Percentiles rank a stretch among this genome's conserved stretches.
phyloP scores from a whole-genome alignment of 2,888 invertebrate genomes.

The Rhaphigaster nebulosa region DNA sequence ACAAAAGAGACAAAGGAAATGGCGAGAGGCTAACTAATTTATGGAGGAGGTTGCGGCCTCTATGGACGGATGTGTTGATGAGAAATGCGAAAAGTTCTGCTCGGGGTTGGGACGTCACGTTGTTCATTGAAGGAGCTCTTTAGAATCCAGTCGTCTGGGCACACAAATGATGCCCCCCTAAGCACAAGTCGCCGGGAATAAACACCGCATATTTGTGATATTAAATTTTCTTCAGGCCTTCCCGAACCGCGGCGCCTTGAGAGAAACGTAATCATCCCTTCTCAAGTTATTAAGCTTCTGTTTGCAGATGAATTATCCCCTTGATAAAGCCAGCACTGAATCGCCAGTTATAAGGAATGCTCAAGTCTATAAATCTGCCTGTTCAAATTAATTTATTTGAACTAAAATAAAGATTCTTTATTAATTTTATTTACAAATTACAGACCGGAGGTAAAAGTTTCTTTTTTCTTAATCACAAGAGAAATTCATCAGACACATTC shows the following conservation, averaged over 20 bases:
- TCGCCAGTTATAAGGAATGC: neutral
- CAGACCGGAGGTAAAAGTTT: too few relatives aligned
- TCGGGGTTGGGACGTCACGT: neutral
- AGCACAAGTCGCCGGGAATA: neutral
- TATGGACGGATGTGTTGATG: neutral
- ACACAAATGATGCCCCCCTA: neutral
- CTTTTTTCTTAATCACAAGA: too few relatives aligned
- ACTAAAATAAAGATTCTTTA: neutral
- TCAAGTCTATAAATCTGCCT: neutral
- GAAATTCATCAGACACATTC: too few relatives aligned
- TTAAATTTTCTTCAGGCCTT: neutral
- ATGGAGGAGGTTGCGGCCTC: neutral
- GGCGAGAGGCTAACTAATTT: neutral
- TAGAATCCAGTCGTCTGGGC: neutral
- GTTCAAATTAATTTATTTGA: neutral
- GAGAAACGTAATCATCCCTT: neutral
- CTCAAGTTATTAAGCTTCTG: neutral
- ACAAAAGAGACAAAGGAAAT: neutral
- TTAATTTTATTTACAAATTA: too few relatives aligned
- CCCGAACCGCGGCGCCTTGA: neutral
- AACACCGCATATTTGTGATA: constrained; percentile 23
- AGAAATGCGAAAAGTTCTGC: neutral
- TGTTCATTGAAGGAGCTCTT: neutral
- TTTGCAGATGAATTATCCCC: neutral
- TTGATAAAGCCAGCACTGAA: neutral